Conservation (phyloP, 2,797 vertebrate species). For the Phyllotis vaccarum region DNA sequence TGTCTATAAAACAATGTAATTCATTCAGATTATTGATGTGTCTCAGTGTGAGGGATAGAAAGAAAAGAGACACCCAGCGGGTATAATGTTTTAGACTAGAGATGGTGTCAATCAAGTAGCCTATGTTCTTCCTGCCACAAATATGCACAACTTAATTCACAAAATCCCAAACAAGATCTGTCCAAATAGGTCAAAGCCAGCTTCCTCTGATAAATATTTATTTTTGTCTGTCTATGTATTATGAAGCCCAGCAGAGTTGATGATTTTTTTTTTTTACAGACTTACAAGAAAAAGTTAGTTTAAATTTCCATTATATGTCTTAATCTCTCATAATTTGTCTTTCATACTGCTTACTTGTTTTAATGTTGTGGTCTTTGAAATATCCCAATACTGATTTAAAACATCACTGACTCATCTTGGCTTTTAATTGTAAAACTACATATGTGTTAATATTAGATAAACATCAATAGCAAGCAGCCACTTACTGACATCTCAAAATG, state of each 20-base stretch:
- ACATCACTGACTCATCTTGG: background rate
- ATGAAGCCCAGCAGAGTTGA: background rate
- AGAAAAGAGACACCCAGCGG: background rate
- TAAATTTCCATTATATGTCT: accelerated
- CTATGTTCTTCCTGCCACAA: background rate
- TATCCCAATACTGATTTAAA: background rate
- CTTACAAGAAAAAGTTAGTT: background rate
- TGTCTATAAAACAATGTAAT: background rate
- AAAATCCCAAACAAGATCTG: background rate
- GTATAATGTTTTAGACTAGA: background rate
- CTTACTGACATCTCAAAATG: accelerated
- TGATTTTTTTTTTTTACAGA: background rate
- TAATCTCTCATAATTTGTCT: background rate
- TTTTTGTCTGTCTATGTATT: background rate
- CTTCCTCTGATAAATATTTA: background rate
- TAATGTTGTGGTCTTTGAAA: background rate
- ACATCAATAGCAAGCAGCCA: background rate
- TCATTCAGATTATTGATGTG: background rate
- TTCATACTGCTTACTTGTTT: background rate
- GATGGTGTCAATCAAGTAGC: background rate
- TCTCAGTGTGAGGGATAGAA: background rate
- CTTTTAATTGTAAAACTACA: background rate
- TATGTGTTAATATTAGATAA: background rate
- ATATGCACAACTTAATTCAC: background rate
- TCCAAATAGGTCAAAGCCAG: background rate